Conservation (phyloP, 2,113 vertebrate species). For the Caretta caretta region DNA sequence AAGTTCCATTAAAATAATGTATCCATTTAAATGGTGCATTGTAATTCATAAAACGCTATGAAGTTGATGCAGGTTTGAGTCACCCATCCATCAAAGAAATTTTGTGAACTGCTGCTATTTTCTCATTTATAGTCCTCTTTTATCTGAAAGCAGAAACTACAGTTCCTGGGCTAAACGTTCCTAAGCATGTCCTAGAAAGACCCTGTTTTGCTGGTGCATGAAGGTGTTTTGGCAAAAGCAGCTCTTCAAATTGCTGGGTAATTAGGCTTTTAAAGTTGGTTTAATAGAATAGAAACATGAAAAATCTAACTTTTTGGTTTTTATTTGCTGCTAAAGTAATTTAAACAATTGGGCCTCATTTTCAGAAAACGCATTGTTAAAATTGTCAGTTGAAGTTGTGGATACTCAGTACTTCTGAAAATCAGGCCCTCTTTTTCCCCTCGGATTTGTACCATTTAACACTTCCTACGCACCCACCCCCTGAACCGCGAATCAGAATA, state of each 20-base stretch:
- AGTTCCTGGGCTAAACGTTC: neutral
- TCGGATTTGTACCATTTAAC: neutral
- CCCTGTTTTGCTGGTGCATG: neutral
- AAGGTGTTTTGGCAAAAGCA: neutral
- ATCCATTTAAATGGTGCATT: neutral
- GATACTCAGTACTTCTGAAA: neutral
- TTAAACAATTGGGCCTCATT: neutral
- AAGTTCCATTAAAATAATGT: neutral
- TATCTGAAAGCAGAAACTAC: neutral
- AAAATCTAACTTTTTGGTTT: neutral
- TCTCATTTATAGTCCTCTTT: neutral
- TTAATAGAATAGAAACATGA: neutral
- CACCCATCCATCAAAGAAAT: accelerated
- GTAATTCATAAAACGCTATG: neutral
- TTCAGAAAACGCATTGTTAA: neutral
- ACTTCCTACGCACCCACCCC: too few relatives aligned
- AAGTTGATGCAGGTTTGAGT: neutral
- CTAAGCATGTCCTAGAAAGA: neutral
- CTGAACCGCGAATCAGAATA: too few relatives aligned
- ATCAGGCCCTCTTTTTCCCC: neutral
- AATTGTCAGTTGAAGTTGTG: neutral
- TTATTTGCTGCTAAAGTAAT: neutral
- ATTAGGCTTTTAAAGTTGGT: neutral
- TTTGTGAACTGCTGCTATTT: neutral
- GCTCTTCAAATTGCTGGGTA: neutral